These are phyloP conservation scores for Sminthopsis crassicaudata DNA, from an alignment of 2,113 vertebrate species.

Conservation along the genomic window DNA sequence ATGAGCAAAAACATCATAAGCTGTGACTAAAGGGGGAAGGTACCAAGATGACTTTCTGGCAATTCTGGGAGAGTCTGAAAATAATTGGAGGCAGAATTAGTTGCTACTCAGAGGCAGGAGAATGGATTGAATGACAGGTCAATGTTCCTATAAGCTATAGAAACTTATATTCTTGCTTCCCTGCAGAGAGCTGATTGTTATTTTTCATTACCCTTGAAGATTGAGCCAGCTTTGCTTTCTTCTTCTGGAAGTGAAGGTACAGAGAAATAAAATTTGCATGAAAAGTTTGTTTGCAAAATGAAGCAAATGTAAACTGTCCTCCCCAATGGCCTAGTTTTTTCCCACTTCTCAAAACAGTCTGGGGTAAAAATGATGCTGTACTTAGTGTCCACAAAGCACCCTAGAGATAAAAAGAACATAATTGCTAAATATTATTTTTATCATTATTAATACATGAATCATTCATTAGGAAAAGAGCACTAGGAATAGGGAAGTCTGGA, in stretches of 20 bases:
- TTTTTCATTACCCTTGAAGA: neutral
- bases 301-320: conserved; percentile 3
- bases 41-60: neutral
- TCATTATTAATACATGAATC: conserved; percentile 80
- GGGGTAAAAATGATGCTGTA: neutral
- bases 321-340: neutral
- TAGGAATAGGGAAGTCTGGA: conserved; percentile 64
- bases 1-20: neutral
- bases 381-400: neutral
- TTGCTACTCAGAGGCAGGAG: neutral
- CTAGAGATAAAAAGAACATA: conserved; percentile 6
- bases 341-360: neutral
- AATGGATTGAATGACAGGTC: neutral
- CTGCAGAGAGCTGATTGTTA: neutral
- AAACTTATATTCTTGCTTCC: neutral
- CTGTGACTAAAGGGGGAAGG: neutral
- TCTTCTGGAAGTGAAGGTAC: neutral
- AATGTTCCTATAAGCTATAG: neutral
- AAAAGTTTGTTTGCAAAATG: neutral
- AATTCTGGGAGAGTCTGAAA: neutral
- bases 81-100: neutral
- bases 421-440: conserved; percentile 73
- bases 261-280: neutral
- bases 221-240: neutral
- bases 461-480: conserved; percentile 72